Base-by-base conservation (phyloP, 2,888 invertebrate genomes). In the Trisateles emortualis region DNA sequence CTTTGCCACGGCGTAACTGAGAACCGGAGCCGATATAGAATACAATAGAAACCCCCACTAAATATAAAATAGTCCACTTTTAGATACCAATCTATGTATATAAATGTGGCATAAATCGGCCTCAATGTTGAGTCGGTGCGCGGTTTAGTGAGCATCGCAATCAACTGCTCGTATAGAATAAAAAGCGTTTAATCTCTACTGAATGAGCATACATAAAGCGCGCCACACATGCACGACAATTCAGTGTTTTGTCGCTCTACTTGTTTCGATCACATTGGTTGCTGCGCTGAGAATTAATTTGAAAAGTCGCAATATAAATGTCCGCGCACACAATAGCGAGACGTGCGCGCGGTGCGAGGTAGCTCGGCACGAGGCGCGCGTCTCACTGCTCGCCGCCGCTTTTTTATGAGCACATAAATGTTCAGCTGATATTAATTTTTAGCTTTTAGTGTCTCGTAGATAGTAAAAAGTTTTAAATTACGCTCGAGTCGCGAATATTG, bases 1-100 rank as follows among this genome's bases (percentile, higher is more conserved):
- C 61, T 56, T 60, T 58, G 66, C 65, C 52, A 43, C 42, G 44
- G 35, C 43, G 32, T 29, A 59, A 55, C 65, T 55, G 52, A 51
- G 52, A 50, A 39, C 54, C 46, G 41, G 52, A 50, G 49, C 44
- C 39, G 51, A 65, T 69, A 59, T 39, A 39, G 51, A 47, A 44
- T 49, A 59, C 52, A 65, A 65, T 55, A 47, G 60, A 26, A 8
- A 39, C 41, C 46, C 41, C 16, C 36, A 41, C 13, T 33, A 45
- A 40, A 49, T 59, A 49, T 51, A 51, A 51, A 53, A 43, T 40
- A 38, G 29, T 45, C 29, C 38, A 19, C 19, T 46, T 30, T 14
- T 29, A 8, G 17, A 14, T n/a, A 32, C 32, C 19, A 22, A 32
- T 19, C 30, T 19, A 9, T 14, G 16, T 19, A 9, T 14, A 29